Conservation (phyloP, 2,888 invertebrate genomes). For the Abrostola tripartita region DNA sequence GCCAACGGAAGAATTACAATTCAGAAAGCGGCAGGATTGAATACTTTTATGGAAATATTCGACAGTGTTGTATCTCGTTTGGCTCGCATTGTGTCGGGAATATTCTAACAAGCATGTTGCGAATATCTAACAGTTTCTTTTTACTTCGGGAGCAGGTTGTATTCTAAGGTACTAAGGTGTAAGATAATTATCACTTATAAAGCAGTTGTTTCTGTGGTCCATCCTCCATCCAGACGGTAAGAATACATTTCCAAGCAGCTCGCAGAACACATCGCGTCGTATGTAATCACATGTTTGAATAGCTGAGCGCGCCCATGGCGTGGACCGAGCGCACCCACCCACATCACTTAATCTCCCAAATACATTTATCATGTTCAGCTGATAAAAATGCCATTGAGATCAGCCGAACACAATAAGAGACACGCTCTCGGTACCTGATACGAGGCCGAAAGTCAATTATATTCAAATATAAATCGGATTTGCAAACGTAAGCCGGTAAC, state of each 20-base stretch:
- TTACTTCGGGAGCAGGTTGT: not conserved
- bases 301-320: constrained; percentile 61
- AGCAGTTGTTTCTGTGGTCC: constrained; percentile 12
- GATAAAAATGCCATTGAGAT: constrained; percentile 87
- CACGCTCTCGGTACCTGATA: constrained; percentile 82
- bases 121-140: constrained; percentile 14
- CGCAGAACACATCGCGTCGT: constrained; percentile 49
- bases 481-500: constrained; percentile 85
- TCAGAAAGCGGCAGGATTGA: constrained; percentile 57
- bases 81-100: constrained; percentile 57
- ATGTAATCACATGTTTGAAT: constrained; percentile 56
- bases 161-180: too few relatives aligned
- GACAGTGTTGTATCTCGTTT: constrained; percentile 61
- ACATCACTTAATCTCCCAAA: constrained; percentile 83
- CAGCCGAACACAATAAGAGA: constrained; percentile 82
- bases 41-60: constrained; percentile 71
- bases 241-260: constrained; percentile 49
- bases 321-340: constrained; percentile 68
- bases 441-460: constrained; percentile 87
- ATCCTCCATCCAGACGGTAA: constrained; percentile 16
- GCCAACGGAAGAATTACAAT: constrained; percentile 50
- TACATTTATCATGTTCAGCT: constrained; percentile 86
- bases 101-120: constrained; percentile 22
- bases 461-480: constrained; percentile 89
- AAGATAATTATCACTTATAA: too few relatives aligned